Evolutionary conservation across 2,888 invertebrate genomes (phyloP).

Genomic region (Barypeithes pellucidus): DNA sequence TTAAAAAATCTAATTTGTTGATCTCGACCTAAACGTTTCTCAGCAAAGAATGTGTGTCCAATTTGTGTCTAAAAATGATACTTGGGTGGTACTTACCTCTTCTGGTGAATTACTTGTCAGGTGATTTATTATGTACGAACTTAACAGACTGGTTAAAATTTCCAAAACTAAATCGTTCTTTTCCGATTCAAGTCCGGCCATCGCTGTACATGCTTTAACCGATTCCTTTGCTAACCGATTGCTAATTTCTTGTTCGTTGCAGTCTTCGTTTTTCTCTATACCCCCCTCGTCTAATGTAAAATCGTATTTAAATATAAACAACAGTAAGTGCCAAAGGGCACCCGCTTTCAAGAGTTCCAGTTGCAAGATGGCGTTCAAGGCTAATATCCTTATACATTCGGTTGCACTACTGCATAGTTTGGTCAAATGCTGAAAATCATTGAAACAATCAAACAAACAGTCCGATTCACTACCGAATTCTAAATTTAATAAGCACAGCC

Average conservation of each 20-base stretch:
- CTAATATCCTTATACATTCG: conserved; percentile 90
- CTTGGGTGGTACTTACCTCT: conserved; percentile 77
- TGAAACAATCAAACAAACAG: no score
- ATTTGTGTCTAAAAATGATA: no score
- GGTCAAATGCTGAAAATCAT: conserved; percentile 81
- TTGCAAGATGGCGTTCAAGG: conserved; percentile 90
- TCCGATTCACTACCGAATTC: no score
- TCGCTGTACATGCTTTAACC: conserved; percentile 86
- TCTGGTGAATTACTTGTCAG: conserved; percentile 81
- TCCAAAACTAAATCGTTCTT: conserved; percentile 74
- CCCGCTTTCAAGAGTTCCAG: conserved; percentile 88
- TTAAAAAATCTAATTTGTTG: no score
- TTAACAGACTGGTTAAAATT: conserved; percentile 82
- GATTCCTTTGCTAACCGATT: conserved; percentile 93
- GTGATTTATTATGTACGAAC: conserved; percentile 88
- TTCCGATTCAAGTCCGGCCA: conserved; percentile 82
- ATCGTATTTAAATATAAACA: conserved; percentile 95
- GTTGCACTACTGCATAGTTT: conserved; percentile 90
- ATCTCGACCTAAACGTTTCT: no score
- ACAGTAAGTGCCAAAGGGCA: conserved; percentile 91
- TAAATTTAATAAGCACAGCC: no score
- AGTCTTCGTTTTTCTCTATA: conserved; percentile 86
- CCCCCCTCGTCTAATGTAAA: conserved; percentile 98
- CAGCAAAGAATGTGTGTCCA: no score
- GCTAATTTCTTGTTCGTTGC: conserved; percentile 93